Evolutionary conservation across 1,140 invertebrate genomes (phyloP).

Genomic region (Aphis craccivora): DNA sequence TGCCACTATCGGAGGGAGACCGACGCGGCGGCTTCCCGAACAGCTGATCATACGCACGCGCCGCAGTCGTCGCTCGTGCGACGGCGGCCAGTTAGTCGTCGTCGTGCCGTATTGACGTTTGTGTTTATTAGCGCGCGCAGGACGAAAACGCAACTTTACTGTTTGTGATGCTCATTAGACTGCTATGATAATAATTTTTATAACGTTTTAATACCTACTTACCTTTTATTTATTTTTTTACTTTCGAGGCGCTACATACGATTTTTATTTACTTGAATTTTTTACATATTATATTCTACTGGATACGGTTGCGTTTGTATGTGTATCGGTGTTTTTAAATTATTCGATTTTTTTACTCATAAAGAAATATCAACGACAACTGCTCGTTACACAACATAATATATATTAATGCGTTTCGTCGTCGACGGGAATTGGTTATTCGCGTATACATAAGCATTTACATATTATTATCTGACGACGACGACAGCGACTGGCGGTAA

Average conservation of each 20-base stretch:
- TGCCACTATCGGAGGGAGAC: neutral
- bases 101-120: slow-evolving; percentile 42
- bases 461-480: neutral
- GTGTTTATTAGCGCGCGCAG: neutral
- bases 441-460: neutral
- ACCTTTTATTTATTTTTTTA: neutral
- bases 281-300: neutral
- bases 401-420: neutral
- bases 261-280: neutral
- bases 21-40: neutral
- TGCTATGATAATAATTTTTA: neutral
- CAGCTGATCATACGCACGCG: slow-evolving; percentile 57
- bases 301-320: neutral
- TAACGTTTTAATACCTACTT: neutral
- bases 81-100: neutral
- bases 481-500: neutral
- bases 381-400: neutral
- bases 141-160: no score
- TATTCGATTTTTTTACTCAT: neutral
- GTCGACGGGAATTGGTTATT: neutral
- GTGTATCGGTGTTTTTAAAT: neutral
- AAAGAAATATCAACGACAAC: neutral
- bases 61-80: slow-evolving; percentile 17
- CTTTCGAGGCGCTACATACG: neutral
- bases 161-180: neutral